phyloP scores from a whole-genome alignment of 2,888 invertebrate genomes.

The Cyrtodaria siliqua region DNA sequence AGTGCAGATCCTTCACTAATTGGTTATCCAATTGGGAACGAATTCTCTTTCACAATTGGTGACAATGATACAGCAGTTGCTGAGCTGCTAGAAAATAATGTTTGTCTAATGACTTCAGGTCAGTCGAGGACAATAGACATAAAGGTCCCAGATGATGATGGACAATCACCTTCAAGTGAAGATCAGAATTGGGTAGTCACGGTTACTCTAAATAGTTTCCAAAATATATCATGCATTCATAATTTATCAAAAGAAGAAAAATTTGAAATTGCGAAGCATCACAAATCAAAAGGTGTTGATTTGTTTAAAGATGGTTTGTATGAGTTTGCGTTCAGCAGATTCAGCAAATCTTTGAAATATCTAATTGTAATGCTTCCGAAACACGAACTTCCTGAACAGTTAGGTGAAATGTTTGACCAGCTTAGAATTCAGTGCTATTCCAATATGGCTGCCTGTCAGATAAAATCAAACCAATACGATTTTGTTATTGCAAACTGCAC shows the following conservation, averaged over 20 bases:
- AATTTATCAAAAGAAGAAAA: conserved; percentile 61
- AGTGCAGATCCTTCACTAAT: conserved; percentile 1
- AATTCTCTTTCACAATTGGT: conserved; percentile 62
- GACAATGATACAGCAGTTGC: conserved; percentile 79
- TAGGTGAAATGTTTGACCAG: conserved; percentile 46
- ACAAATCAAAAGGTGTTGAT: conserved; percentile 87
- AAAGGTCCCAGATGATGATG: background rate
- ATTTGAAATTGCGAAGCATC: conserved; percentile 59
- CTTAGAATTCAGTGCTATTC: conserved; percentile 88
- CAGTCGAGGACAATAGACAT: conserved; percentile 46
- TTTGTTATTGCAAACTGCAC: conserved; percentile 89
- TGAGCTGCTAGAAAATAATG: conserved; percentile 76
- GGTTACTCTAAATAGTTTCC: conserved; percentile 25
- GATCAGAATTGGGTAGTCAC: background rate
- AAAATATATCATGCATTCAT: conserved; percentile 48
- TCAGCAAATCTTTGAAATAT: conserved; percentile 91
- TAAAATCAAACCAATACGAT: conserved; percentile 90
- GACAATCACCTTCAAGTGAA: too few species aligned
- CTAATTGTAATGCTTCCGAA: conserved; percentile 87
- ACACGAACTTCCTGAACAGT: conserved; percentile 22
- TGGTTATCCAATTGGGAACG: conserved; percentile 41
- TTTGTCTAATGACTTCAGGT: conserved; percentile 73
- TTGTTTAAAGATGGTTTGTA: conserved; percentile 89
- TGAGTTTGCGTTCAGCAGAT: conserved; percentile 91
- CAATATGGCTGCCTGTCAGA: conserved; percentile 94